Evolutionary conservation across 2,888 invertebrate genomes (phyloP).

Genomic region (Oxystoma pomonae): DNA sequence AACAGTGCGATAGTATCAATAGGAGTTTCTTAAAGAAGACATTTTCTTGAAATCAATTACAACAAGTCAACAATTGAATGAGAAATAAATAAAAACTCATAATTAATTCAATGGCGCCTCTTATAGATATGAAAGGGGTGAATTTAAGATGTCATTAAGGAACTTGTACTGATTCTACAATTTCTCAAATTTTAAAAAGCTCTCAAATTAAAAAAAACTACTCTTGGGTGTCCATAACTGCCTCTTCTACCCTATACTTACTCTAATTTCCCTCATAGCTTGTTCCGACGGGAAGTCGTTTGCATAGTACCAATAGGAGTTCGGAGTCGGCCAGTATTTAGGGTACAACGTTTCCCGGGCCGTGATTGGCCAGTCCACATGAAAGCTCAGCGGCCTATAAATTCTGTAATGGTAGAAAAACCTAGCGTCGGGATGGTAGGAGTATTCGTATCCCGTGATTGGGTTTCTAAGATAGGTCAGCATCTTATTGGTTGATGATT

Average conservation of each 20-base stretch:
- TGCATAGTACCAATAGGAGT: constrained; percentile 33
- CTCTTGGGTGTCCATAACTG: neutral
- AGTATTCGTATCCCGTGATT: constrained; percentile 33
- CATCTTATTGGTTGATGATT: too few relatives aligned
- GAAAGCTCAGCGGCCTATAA: constrained; percentile 33
- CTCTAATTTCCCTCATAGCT: constrained; percentile 33
- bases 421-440: constrained; percentile 34
- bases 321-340: constrained; percentile 32
- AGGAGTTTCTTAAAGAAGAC: too few relatives aligned
- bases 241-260: constrained; percentile 20
- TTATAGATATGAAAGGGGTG: too few relatives aligned
- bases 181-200: too few relatives aligned
- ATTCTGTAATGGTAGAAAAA: constrained; percentile 36
- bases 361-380: constrained; percentile 32
- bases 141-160: too few relatives aligned
- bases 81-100: too few relatives aligned
- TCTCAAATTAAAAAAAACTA: too few relatives aligned
- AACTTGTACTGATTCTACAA: too few relatives aligned
- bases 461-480: constrained; percentile 35
- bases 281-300: constrained; percentile 30
- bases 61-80: too few relatives aligned
- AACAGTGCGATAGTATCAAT: too few relatives aligned
- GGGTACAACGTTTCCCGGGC: constrained; percentile 31
- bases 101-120: too few relatives aligned
- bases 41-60: too few relatives aligned